Conservation (phyloP, 2,113 vertebrate species). For the Paedocypris sp. region DNA sequence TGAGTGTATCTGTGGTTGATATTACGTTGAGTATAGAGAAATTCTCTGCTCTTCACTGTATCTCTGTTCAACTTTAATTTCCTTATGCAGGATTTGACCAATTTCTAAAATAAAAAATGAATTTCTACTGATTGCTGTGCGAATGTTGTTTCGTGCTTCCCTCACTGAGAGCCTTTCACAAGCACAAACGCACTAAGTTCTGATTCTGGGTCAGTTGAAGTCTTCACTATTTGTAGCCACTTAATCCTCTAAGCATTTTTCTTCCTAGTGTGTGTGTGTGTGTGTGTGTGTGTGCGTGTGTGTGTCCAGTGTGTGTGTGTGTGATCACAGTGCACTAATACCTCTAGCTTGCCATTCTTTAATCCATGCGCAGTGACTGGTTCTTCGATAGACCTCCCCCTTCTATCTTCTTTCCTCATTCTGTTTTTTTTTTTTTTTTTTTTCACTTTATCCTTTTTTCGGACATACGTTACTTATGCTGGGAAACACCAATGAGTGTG, state of each 20-base stretch:
- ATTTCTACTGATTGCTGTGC: neutral
- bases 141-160: neutral
- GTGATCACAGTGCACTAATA: constrained; percentile 52
- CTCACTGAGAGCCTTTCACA: constrained; percentile 37
- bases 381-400: constrained; percentile 9
- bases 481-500: constrained; percentile 43
- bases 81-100: no score
- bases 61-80: no score
- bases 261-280: constrained; percentile 36
- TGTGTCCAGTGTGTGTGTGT: constrained; percentile 33
- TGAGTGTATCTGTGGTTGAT: no score
- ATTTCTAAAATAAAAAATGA: no score
- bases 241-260: constrained; percentile 49
- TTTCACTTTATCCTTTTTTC: neutral
- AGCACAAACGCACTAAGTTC: constrained; percentile 12
- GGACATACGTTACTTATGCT: constrained; percentile 31
- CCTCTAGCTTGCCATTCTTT: constrained; percentile 47
- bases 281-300: constrained; percentile 25
- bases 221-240: constrained; percentile 53
- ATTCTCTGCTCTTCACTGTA: no score
- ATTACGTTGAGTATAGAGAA: no score
- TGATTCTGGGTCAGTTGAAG: constrained; percentile 58
- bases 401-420: neutral
- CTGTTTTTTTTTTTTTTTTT: neutral
- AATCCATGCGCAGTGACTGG: constrained; percentile 50